Percentiles rank a stretch among this genome's conserved stretches.
Conservation (phyloP, 1,140 invertebrate genomes). For the Spodoptera frugiperda region DNA sequence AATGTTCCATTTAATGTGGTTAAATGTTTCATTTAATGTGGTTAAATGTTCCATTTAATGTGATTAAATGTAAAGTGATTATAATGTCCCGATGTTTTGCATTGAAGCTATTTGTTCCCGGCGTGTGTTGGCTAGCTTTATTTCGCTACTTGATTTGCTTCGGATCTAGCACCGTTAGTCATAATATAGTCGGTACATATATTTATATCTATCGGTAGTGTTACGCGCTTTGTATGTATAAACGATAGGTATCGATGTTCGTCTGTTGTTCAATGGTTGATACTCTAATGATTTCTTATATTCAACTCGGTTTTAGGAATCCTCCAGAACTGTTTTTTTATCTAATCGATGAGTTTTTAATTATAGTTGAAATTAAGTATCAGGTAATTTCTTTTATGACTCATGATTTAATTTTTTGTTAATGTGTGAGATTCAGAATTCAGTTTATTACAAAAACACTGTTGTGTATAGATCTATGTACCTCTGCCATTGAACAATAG, state of each 20-base stretch:
- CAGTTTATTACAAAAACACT: too few species aligned
- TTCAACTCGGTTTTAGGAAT: background rate
- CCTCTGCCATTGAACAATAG: conserved; percentile 48
- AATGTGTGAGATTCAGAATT: too few species aligned
- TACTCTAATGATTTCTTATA: background rate
- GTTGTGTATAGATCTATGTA: too few species aligned
- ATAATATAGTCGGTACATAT: conserved; percentile 53
- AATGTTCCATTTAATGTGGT: too few species aligned
- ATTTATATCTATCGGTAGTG: conserved; percentile 66
- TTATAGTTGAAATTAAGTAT: too few species aligned
- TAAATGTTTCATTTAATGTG: too few species aligned
- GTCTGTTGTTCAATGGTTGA: conserved; percentile 38
- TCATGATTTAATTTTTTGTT: too few species aligned
- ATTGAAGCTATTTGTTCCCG: conserved; percentile 39
- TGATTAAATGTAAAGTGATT: background rate
- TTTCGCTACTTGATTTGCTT: conserved; percentile 40
- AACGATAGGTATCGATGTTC: conserved; percentile 51
- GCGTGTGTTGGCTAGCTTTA: conserved; percentile 20
- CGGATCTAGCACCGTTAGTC: conserved; percentile 33
- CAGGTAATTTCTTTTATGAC: too few species aligned
- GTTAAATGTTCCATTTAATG: too few species aligned
- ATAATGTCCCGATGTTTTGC: conserved; percentile 8
- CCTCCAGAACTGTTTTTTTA: too few species aligned
- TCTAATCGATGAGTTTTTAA: too few species aligned
- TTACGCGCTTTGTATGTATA: conserved; percentile 74